phyloP scores from a whole-genome alignment of 2,113 vertebrate genomes.

The Puma concolor region DNA sequence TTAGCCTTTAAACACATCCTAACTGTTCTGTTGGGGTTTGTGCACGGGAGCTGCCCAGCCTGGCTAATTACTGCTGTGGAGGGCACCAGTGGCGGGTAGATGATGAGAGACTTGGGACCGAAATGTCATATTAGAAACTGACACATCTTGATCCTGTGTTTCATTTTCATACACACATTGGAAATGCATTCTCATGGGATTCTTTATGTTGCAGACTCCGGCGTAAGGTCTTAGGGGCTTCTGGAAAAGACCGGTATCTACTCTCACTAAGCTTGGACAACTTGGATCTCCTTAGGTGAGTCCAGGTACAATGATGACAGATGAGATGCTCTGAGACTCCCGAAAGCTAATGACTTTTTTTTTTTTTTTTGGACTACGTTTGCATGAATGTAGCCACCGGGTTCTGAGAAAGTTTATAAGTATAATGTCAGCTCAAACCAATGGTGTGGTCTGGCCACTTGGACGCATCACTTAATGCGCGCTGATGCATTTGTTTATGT shows the following conservation, averaged over 20 bases:
- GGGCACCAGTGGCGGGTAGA: not conserved
- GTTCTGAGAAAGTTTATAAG: not conserved
- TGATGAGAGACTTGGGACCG: not conserved
- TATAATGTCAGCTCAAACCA: not conserved
- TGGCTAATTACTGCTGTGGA: not conserved
- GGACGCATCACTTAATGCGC: not conserved
- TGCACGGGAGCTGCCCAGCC: conserved; percentile 8
- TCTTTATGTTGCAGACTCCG: not conserved
- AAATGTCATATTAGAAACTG: not conserved
- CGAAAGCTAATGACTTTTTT: not conserved
- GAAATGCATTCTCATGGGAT: not conserved
- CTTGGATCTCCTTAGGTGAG: not conserved
- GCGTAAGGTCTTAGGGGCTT: conserved; percentile 19
- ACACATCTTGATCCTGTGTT: not conserved
- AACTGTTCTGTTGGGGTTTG: conserved; percentile 33
- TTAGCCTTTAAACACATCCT: conserved; percentile 36
- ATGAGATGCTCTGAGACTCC: not conserved
- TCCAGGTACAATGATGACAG: not conserved
- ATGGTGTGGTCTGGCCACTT: not conserved
- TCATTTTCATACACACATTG: not conserved
- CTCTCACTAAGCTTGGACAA: not conserved
- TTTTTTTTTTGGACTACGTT: not conserved
- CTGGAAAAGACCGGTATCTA: not conserved
- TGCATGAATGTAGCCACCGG: not conserved
- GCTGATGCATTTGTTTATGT: not conserved